Conservation (phyloP, 2,797 vertebrate species). For the Perodicticus potto region DNA sequence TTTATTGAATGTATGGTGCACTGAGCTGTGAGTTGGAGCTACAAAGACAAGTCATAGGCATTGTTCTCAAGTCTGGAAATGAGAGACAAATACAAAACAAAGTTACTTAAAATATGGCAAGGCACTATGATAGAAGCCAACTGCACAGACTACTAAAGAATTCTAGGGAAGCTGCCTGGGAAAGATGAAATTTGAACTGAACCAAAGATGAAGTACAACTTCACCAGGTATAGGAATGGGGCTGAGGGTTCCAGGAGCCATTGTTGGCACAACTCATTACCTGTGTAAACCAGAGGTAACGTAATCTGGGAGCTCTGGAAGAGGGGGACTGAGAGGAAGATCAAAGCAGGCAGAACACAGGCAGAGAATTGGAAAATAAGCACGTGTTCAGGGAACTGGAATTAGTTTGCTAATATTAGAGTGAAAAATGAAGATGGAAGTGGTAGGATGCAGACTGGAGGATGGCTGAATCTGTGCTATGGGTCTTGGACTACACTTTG, state of each 20-base stretch:
- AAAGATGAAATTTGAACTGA: constrained; percentile 23
- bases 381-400: not conserved
- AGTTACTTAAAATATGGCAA: not conserved
- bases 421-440: not conserved
- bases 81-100: not conserved
- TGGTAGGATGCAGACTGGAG: not conserved
- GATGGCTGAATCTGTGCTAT: not conserved
- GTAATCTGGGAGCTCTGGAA: not conserved
- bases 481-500: not conserved
- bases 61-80: not conserved
- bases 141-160: not conserved
- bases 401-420: not conserved
- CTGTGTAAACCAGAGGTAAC: not conserved
- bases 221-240: not conserved
- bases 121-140: not conserved
- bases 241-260: not conserved
- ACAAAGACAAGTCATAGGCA: not conserved
- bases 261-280: not conserved
- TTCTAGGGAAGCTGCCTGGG: not conserved
- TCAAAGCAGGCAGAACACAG: not conserved
- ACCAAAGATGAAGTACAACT: not conserved
- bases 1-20: not conserved
- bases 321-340: not conserved
- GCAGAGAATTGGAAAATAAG: not conserved
- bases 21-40: constrained; percentile 2